These are phyloP conservation scores for Pelecanoides urinatrix DNA, from an alignment of 2,113 vertebrate species.

Conservation along the genomic window DNA sequence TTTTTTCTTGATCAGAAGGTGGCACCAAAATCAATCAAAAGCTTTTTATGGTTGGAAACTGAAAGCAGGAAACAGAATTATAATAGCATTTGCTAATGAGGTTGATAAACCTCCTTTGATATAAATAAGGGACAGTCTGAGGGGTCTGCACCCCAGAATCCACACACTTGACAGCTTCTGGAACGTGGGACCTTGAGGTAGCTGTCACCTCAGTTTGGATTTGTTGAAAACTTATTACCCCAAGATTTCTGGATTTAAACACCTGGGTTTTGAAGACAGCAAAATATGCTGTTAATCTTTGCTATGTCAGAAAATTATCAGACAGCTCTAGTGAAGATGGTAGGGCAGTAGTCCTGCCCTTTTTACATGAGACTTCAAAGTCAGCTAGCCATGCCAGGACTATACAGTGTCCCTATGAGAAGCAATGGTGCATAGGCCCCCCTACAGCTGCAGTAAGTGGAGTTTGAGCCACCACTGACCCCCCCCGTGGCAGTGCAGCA, in stretches of 20 bases:
- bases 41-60: neutral
- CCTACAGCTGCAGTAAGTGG: fast-evolving
- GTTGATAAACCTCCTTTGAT: neutral
- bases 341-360: neutral
- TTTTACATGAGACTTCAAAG: neutral
- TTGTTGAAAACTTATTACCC: neutral
- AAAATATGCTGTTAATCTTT: neutral
- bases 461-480: neutral
- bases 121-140: neutral
- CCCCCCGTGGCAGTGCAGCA: neutral
- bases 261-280: neutral
- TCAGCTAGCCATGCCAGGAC: neutral
- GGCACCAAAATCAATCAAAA: slow-evolving; percentile 66
- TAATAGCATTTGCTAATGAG: neutral
- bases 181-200: neutral
- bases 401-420: neutral
- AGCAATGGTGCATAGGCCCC: neutral
- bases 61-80: neutral
- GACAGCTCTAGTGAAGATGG: neutral
- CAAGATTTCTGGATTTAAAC: neutral
- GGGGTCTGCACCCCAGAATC: neutral
- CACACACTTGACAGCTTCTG: neutral
- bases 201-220: neutral
- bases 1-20: slow-evolving; percentile 64
- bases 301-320: neutral